Evolutionary conservation across 2,113 vertebrate genomes (phyloP), one percentile per base, ranked within the genome.

Genomic region (Anser brachyrhynchus): DNA sequence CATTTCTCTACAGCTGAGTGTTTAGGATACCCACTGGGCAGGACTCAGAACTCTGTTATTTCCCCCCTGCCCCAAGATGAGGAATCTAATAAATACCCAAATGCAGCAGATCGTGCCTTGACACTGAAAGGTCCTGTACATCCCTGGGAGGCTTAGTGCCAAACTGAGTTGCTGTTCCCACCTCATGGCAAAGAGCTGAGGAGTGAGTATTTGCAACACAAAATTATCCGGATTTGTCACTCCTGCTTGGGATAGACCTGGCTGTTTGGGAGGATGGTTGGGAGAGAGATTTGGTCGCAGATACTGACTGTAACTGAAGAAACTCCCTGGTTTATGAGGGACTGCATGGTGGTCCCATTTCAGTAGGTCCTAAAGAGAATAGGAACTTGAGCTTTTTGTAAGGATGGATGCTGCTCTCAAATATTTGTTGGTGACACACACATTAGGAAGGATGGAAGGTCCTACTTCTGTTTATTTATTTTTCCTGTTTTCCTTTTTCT

Each of bases 1-100:
- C 0, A 0, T 54, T 55, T 51, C 25, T 83, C 28, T 70, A 14
- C 21, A 35, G 18, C 57, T 88, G 11, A 82, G 70, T 0, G 1
- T 49, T 91, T 31, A 62, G 41, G n/a, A 37, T 8, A 11, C 31
- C 33, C 13, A 22, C 19, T 67, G 72, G 51, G 31, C 14, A 80
- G 61, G 31, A 62, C 17, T 69, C 49, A 22, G n/a, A 22, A 83
- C 82, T 15, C 5, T 57, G 22, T 49, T 49, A 0, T 83, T 75
- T 86, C 25, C 74, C 19, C n/a, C 12, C 31, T 23, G 73, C 19
- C n/a, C 12, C 28, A 17, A 4, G 14, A 21, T 28, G 59, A 88
- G 23, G 37, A 80, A 66, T 76, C 29, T 65, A 5, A 37, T 65
- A 15, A 49, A 39, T 20, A 29, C n/a, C 23, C 2, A 4, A 85